Percentiles rank a stretch among this genome's conserved stretches.
phyloP scores from a whole-genome alignment of 2,888 invertebrate genomes.

The Thyatira batis region DNA sequence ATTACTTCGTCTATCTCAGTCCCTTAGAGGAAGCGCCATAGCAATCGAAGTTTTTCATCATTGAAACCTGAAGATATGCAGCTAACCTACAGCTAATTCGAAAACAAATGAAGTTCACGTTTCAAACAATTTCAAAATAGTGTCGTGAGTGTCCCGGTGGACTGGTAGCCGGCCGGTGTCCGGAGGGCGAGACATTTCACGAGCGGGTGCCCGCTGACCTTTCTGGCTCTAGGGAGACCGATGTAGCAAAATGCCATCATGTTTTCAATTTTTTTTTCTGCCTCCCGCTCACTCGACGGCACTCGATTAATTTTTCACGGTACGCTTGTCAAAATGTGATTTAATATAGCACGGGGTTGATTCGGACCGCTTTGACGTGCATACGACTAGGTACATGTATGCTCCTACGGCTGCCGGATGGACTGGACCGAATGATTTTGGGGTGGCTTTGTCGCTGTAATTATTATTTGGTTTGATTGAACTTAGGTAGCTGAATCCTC shows the following conservation, averaged over 20 bases:
- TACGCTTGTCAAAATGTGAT: slow-evolving; percentile 82
- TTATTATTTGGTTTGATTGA: background rate
- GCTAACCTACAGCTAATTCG: too few species aligned
- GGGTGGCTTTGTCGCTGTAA: background rate
- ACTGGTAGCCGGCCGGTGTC: slow-evolving; percentile 43
- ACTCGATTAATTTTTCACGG: slow-evolving; percentile 82
- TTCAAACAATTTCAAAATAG: background rate
- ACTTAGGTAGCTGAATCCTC: background rate
- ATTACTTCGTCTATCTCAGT: too few species aligned
- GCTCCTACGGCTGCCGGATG: slow-evolving; percentile 32
- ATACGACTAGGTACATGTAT: slow-evolving; percentile 64
- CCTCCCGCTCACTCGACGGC: slow-evolving; percentile 68
- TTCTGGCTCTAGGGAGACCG: slow-evolving; percentile 67
- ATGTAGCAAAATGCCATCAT: slow-evolving; percentile 72
- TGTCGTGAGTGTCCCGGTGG: slow-evolving; percentile 45
- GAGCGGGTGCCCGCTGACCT: slow-evolving; percentile 74
- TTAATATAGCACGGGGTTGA: slow-evolving; percentile 71
- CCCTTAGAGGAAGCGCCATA: too few species aligned
- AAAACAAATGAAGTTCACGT: too few species aligned
- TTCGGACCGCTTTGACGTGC: slow-evolving; percentile 70
- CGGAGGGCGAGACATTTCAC: slow-evolving; percentile 74
- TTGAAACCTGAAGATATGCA: too few species aligned
- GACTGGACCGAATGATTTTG: slow-evolving; percentile 2
- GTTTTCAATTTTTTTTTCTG: slow-evolving; percentile 72
- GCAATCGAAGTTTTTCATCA: too few species aligned